Base-by-base conservation (phyloP, 2,888 invertebrate species). In the Dryobota labecula region DNA sequence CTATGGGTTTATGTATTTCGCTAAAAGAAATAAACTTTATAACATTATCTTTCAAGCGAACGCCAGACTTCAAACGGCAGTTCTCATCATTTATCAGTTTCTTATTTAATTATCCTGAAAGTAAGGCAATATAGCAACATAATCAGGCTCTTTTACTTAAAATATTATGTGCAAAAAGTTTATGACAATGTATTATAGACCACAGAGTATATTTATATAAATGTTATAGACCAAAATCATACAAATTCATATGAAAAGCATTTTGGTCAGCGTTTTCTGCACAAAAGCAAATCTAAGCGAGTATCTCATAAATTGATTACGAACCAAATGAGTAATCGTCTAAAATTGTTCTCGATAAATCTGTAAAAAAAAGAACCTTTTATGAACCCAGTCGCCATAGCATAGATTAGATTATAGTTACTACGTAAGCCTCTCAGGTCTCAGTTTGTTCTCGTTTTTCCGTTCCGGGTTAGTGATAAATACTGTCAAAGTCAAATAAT, bases 61-160 rank as follows among this genome's bases (percentile, higher is more conserved):
- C 77, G 47, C 36, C 47, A 57, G 27, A 43, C 77, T 30, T 77
- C 77, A 56, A 43, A 68, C 11, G 30, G 49, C 54, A 47, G 38
- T 41, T 24, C 20, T 73, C 36, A 15, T 56, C 9, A 70, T 57
- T 77, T 77, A 77, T 70, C 73, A 70, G 70, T 57, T 77, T 36
- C n/a, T 47, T 69, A 27, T 56, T 41, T 49, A 27, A 15, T 18
- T 36, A 27, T 6, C 15, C 41, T 43, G n/a, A 18, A 27, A 47
- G 45, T 27, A 15, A 41, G 54, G 41, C 2, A 49, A 41, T 47
- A 24, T 27, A 27, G 18, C 18, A 33, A 41, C 20, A 13, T 33
- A 51, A 24, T 24, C 18, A 3, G 18, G 18, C 6, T 24, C 9
- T 24, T 57, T 57, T 36, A 8, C 15, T 24, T 36, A 36, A 56